A percentile compares a stretch with the other conserved stretches of the same genome.
These are phyloP conservation scores for Oncorhynchus nerka DNA, from an alignment of 2,113 vertebrate species.

Conservation along the genomic window DNA sequence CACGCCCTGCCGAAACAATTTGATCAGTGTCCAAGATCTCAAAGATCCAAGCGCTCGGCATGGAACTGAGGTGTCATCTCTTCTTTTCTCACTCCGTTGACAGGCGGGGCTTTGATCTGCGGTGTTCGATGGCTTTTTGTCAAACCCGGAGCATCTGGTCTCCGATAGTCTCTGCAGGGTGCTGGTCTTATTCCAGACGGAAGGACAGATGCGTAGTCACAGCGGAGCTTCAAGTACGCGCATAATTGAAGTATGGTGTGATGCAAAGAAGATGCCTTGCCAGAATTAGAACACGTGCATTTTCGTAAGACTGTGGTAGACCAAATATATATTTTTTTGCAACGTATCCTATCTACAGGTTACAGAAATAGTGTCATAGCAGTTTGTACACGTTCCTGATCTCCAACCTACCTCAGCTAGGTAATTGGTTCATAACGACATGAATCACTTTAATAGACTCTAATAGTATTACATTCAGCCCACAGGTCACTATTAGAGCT, in stretches of 20 bases:
- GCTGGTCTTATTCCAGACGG: conserved; percentile 41
- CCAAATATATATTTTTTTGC: no score
- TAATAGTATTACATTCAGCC: no score
- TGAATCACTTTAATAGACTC: no score
- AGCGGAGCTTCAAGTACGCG: conserved; percentile 31
- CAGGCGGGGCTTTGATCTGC: conserved; percentile 60
- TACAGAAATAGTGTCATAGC: no score
- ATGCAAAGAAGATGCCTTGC: conserved; percentile 23
- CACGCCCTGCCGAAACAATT: conserved; percentile 38
- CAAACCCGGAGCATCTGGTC: conserved; percentile 41
- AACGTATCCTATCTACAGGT: no score
- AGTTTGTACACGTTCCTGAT: no score
- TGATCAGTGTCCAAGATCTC: conserved; percentile 45
- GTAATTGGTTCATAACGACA: no score
- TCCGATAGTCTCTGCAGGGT: neutral
- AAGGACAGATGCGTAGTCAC: conserved; percentile 41
- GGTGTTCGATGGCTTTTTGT: conserved; percentile 31
- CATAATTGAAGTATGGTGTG: conserved; percentile 34
- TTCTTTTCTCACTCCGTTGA: conserved; percentile 37
- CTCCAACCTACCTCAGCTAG: no score
- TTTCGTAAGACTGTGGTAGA: no score
- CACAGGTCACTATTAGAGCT: no score
- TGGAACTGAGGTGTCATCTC: conserved; percentile 45
- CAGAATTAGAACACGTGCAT: no score
- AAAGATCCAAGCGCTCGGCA: conserved; percentile 25